Conservation (phyloP, 2,113 vertebrate species). For the Equus przewalskii region DNA sequence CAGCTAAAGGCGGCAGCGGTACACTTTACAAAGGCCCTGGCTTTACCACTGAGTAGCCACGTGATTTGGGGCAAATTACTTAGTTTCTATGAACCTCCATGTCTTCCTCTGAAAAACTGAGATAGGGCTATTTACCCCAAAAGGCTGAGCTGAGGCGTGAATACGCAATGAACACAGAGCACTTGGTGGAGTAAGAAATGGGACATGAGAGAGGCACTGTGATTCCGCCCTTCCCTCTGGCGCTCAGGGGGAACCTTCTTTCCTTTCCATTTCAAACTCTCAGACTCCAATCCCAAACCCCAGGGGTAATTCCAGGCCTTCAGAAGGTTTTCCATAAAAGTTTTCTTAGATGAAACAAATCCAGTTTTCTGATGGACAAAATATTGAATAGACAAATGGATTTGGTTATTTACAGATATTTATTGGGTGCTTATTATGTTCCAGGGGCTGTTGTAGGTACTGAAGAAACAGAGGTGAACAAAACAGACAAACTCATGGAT, state of each 20-base stretch:
- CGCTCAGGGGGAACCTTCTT: too few relatives aligned
- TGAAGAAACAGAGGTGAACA: background rate
- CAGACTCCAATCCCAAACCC: background rate
- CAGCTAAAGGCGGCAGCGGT: background rate
- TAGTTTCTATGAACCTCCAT: background rate
- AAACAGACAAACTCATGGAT: background rate
- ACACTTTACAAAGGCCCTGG: background rate
- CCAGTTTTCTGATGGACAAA: background rate
- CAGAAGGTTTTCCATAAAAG: background rate
- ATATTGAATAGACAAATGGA: background rate
- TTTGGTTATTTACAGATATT: background rate
- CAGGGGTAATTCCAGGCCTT: background rate
- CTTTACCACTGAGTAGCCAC: background rate
- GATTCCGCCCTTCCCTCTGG: background rate
- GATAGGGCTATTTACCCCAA: background rate
- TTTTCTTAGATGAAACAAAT: slow-evolving; percentile 15
- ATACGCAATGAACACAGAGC: background rate
- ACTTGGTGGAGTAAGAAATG: background rate
- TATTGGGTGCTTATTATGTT: background rate
- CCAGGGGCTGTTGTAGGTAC: background rate
- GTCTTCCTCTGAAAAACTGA: background rate
- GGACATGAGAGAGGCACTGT: fast-evolving
- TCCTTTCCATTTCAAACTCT: background rate
- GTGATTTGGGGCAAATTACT: background rate
- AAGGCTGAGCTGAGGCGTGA: background rate